Conservation (phyloP, 2,888 invertebrate genomes). For the Tromatobia lineatoria region DNA sequence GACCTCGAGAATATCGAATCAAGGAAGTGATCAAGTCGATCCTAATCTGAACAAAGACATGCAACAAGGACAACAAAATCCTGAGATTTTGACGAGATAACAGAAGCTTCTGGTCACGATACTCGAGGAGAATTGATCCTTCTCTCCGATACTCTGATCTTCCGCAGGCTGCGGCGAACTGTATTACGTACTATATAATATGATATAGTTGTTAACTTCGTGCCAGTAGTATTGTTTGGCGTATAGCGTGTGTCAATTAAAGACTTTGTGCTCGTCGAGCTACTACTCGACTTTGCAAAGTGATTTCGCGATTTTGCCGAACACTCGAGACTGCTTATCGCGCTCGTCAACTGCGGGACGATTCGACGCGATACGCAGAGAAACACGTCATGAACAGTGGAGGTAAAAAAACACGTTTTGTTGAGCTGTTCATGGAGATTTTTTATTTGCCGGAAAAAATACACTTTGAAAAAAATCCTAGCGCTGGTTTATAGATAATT, state of each 20-base stretch:
- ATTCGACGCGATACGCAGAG: not conserved
- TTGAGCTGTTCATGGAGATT: too few relatives aligned
- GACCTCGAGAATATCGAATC: conserved; percentile 76
- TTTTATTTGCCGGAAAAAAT: too few relatives aligned
- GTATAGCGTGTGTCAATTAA: conserved; percentile 62
- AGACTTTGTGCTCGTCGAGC: not conserved
- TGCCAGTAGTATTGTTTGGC: conserved; percentile 57
- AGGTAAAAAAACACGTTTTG: too few relatives aligned
- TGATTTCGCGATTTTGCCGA: not conserved
- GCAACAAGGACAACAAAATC: conserved; percentile 75
- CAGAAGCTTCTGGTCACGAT: conserved; percentile 78
- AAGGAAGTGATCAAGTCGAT: conserved; percentile 74
- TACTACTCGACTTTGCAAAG: not conserved
- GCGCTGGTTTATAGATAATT: too few relatives aligned
- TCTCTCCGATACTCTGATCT: conserved; percentile 16
- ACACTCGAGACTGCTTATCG: not conserved
- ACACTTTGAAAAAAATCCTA: too few relatives aligned
- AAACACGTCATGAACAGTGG: not conserved
- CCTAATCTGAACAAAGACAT: conserved; percentile 76
- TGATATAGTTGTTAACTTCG: conserved; percentile 9
- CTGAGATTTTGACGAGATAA: conserved; percentile 82
- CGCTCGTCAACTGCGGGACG: not conserved
- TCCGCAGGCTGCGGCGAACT: conserved; percentile 22
- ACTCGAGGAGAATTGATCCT: conserved; percentile 73
- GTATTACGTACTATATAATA: conserved; percentile 18